Evolutionary conservation across 2,113 vertebrate species (phyloP), one percentile per base, ranked within the genome.

Genomic region (Myiopsitta monachus): DNA sequence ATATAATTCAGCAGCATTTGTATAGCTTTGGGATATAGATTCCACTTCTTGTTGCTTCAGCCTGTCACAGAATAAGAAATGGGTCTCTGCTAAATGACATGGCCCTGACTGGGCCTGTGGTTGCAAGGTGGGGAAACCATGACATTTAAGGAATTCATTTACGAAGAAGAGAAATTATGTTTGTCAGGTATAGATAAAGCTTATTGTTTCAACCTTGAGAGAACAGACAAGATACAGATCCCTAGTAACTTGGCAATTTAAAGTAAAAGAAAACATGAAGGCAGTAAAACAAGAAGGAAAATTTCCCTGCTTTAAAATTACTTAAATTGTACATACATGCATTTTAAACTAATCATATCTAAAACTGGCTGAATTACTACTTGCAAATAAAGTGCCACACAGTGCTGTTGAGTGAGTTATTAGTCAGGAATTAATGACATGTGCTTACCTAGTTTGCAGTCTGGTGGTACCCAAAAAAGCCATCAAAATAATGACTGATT

Each of bases 141-240:
- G 72, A 94, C 78, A 83, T 88, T 94, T 51, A 86, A 91, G 61
- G 41, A 62, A 90, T 74, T 94, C 15, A 74, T 74, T 94, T 94
- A 88, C 62, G 78, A 92, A 90, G 62, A 94, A 84, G 81, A 95
- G 87, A 95, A 92, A 92, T 92, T 83, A 74, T 33, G 17, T 91
- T 92, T 88, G 68, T 91, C 93, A 90, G 57, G 63, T 88, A 92
- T 69, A 92, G 75, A 91, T 87, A 96, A 93, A 96, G 92, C 72
- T 91, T 94, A 88, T 67, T 95, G 64, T 96, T 97, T 83, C 90
- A 90, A 39, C 72, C 83, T 95, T 73, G 15, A 90, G 69, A 92
- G 84, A 94, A 92, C 23, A 91, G 91, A 94, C 46, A 87, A 74
- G 73, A 91, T 68, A 84, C 75, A 80, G 83, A 93, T 54, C 69